Evolutionary conservation across 2,113 vertebrate species (phyloP).

Genomic region (Glaucidium brasilianum): DNA sequence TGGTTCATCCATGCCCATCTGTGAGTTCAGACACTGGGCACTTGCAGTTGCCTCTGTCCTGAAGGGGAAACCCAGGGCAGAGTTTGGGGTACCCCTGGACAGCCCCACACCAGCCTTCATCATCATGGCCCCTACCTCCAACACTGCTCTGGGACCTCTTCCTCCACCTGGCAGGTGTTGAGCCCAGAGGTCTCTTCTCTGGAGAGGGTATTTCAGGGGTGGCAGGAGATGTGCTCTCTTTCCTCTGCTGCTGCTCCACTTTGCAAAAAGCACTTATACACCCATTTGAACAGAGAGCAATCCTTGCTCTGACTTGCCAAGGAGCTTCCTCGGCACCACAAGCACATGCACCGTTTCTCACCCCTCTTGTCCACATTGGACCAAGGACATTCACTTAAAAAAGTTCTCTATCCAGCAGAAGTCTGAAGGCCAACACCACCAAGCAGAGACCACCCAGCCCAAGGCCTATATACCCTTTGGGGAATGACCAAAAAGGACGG

Average conservation of each 20-base stretch:
- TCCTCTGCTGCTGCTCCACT: not conserved
- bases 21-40: not conserved
- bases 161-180: not conserved
- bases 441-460: not conserved
- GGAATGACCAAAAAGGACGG: not conserved
- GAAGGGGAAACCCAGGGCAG: not conserved
- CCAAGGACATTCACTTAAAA: not conserved
- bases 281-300: not conserved
- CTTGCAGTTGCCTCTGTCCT: no score
- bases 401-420: not conserved
- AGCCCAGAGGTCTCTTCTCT: not conserved
- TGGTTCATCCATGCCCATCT: not conserved
- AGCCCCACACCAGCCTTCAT: not conserved
- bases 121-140: not conserved
- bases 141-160: fast-evolving
- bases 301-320: not conserved
- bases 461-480: not conserved
- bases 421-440: not conserved
- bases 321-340: not conserved
- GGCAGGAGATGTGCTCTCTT: not conserved
- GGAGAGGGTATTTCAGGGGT: no score
- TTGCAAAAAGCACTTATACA: not conserved
- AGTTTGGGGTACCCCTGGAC: no score
- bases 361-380: fast-evolving
- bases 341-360: not conserved